These are phyloP conservation scores for Himalopsyche tibetana DNA, from an alignment of 2,888 invertebrate genomes.

Conservation along the genomic window DNA sequence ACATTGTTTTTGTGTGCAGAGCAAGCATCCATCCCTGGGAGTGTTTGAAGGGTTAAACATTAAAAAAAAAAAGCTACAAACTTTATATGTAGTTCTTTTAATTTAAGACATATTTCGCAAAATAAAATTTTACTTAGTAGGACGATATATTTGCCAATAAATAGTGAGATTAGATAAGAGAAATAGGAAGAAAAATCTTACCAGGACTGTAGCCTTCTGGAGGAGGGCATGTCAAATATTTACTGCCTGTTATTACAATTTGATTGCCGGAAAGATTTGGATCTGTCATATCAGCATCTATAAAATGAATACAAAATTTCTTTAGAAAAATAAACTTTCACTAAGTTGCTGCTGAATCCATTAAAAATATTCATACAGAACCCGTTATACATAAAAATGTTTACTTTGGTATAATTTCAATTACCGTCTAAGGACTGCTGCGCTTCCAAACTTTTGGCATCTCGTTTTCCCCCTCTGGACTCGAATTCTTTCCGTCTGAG, in stretches of 20 bases:
- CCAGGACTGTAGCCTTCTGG: conserved; percentile 80
- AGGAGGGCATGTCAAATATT: conserved; percentile 86
- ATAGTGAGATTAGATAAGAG: not conserved
- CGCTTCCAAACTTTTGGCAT: conserved; percentile 74
- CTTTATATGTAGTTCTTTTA: no score
- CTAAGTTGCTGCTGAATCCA: no score
- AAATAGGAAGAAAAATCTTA: conserved; percentile 64
- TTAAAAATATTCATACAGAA: no score
- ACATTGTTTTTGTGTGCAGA: not conserved
- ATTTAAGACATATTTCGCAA: no score
- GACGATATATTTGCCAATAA: not conserved
- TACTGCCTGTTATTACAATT: conserved; percentile 86
- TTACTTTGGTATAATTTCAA: not conserved
- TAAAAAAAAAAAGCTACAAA: no score
- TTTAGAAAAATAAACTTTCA: not conserved
- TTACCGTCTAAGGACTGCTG: conserved; percentile 73
- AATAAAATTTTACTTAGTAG: no score
- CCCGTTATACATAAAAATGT: no score
- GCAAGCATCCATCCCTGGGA: no score
- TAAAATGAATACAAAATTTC: conserved; percentile 51
- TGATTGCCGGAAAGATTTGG: conserved; percentile 85
- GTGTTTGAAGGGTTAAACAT: not conserved
- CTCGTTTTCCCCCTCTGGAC: conserved; percentile 74
- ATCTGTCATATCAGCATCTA: conserved; percentile 77
- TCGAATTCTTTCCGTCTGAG: conserved; percentile 85